Conservation (phyloP, 2,888 invertebrate species). For the Spilarctia lutea region DNA sequence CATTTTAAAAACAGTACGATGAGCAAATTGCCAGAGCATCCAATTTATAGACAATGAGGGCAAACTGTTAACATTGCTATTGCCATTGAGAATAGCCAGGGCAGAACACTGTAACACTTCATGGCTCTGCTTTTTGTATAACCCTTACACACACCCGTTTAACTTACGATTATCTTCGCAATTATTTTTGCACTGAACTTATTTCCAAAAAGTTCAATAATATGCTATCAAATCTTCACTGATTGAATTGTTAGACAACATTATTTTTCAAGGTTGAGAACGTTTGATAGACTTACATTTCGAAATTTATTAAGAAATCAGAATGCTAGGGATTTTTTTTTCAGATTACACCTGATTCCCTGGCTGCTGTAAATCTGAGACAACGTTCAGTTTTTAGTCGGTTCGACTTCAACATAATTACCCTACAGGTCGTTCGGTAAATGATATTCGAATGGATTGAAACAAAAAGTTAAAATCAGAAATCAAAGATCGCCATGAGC, state of each 20-base stretch:
- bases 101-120: conserved; percentile 41
- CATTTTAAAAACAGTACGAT: conserved; percentile 78
- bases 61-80: conserved; percentile 74
- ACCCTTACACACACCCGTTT: conserved; percentile 20
- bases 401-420: too few species aligned
- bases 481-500: too few species aligned
- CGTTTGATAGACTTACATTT: not conserved
- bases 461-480: not conserved
- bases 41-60: conserved; percentile 77
- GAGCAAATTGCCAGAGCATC: conserved; percentile 78
- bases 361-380: too few species aligned
- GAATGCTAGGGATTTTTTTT: not conserved
- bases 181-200: not conserved
- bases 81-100: conserved; percentile 64
- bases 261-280: not conserved
- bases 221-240: not conserved
- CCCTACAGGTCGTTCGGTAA: too few species aligned
- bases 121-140: conserved; percentile 47
- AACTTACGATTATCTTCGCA: not conserved
- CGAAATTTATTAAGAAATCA: not conserved
- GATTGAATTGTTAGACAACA: not conserved
- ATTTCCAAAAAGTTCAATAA: too few species aligned
- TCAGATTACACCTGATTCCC: too few species aligned
- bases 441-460: too few species aligned
- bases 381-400: too few species aligned